Percentiles rank a stretch among this genome's conserved stretches.
phyloP scores from a whole-genome alignment of 2,888 invertebrate species.

The Scaeva pyrastri region DNA sequence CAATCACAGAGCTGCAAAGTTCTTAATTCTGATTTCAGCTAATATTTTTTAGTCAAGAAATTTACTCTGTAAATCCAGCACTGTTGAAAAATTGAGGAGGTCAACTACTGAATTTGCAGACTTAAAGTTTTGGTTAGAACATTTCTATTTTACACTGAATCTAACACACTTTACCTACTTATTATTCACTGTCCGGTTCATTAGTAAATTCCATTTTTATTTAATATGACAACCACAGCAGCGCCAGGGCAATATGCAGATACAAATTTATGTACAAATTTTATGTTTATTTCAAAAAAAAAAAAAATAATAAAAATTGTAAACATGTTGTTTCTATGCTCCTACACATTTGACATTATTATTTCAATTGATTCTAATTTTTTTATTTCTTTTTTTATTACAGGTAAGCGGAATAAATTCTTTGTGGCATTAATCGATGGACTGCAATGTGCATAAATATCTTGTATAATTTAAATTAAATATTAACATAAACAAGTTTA shows the following conservation, averaged over 20 bases:
- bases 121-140: not conserved
- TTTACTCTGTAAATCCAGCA: not conserved
- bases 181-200: conserved; percentile 7
- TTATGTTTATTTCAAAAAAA: not conserved
- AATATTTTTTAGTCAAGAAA: no score
- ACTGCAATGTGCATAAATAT: not conserved
- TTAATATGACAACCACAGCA: not conserved
- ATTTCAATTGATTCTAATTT: not conserved
- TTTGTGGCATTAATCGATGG: not conserved
- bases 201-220: conserved; percentile 24
- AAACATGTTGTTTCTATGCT: not conserved
- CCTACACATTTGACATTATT: conserved; percentile 32
- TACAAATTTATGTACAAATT: not conserved
- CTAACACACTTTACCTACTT: not conserved
- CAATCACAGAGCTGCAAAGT: no score
- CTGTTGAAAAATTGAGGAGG: conserved; percentile 24
- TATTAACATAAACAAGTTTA: conserved; percentile 3
- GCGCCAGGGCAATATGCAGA: not conserved
- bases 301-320: no score
- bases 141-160: conserved; percentile 10
- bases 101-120: conserved; percentile 37
- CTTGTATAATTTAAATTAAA: not conserved
- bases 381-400: conserved; percentile 36
- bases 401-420: conserved; percentile 58
- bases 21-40: not conserved